Evolutionary conservation across 1,140 invertebrate genomes (phyloP), one percentile per base, ranked within the genome.

Genomic region (Colletes latitarsis): DNA sequence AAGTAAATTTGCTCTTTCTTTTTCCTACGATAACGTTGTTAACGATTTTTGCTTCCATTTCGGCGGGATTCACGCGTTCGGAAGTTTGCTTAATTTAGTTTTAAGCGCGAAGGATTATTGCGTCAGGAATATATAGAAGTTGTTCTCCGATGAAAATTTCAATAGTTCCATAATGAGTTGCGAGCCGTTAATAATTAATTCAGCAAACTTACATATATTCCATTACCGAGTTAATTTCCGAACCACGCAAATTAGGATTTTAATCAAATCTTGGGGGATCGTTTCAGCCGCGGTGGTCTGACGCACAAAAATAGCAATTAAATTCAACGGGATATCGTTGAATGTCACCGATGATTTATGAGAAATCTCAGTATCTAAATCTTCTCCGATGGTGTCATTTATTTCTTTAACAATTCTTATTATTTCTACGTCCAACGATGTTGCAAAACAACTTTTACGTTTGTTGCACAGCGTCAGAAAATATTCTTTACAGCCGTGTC

Each of bases 81-180:
- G 5, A 63, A 43, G 64, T 70, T 79, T 52, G 60, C 41, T 85
- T 69, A 62, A 85, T 82, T 82, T 58, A 46, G 77, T 82, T 72
- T 84, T 58, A 57, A 85, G 55, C 15, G 21, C 21, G 14, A 70
- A 52, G 69, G 15, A 81, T 85, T 85, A 81, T 77, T 77, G 63
- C 73, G 58, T 46, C 49, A 15, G 49, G 78, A 80, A 83, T 80
- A 74, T 80, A 84, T 75, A 83, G 70, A 84, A 80, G 83, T 83
- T 84, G 82, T 83, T 76, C 60, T 62, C 60, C 63, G 71, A 82
- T 76, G 80, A 86, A 86, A 83, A 86, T 86, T 86, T 86, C 72
- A 75, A 83, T 86, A 86, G 76, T 77, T 82, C 58, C 58, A 71
- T 86, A 80, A 86, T 70, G 85, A 86, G 84, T 83, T 86, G 19